These are phyloP conservation scores for Limnephilus marmoratus DNA, from an alignment of 2,888 invertebrate species.

Conservation along the genomic window DNA sequence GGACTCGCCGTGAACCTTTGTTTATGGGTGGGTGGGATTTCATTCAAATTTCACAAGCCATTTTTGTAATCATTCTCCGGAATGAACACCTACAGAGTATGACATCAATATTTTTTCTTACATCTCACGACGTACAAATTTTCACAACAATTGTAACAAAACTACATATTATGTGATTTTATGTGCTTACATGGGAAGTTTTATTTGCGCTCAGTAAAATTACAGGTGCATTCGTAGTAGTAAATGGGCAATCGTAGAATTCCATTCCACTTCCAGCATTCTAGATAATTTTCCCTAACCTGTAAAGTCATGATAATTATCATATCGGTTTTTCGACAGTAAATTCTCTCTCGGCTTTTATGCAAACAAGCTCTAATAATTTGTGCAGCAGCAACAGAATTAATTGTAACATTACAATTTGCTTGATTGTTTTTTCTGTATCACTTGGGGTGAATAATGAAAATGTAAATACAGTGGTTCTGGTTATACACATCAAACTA, in stretches of 20 bases:
- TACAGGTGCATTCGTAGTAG: not conserved
- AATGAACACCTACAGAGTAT: no score
- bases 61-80: no score
- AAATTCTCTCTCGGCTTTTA: not conserved
- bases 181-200: no score
- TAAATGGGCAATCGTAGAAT: not conserved
- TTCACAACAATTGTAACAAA: no score
- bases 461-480: not conserved
- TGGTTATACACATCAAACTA: not conserved
- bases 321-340: not conserved
- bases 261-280: not conserved
- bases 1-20: no score
- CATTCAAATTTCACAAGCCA: no score
- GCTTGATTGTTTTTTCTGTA: not conserved
- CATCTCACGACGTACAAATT: no score
- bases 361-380: constrained; percentile 16
- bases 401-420: not conserved
- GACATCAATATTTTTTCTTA: no score
- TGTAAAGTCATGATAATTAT: constrained; percentile 24
- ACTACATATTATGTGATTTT: no score
- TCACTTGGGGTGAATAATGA: not conserved
- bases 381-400: constrained; percentile 42
- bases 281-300: not conserved
- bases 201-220: not conserved
- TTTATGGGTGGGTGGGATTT: no score